Conservation (phyloP, 2,797 vertebrate genomes). For the Cynopterus sphinx region DNA sequence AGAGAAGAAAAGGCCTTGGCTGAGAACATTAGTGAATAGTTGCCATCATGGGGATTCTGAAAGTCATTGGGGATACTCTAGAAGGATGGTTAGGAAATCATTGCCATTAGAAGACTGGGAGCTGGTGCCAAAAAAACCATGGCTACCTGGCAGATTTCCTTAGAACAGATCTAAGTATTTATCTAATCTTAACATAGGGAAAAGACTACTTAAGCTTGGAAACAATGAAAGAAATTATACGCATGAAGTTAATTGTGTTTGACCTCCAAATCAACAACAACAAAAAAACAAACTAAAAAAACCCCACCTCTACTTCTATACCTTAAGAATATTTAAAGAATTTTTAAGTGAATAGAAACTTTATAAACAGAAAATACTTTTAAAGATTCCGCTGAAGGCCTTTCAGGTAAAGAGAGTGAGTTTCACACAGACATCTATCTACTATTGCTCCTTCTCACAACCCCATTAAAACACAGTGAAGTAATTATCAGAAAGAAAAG, state of each 20-base stretch:
- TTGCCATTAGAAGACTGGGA: not conserved
- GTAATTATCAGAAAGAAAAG: not conserved
- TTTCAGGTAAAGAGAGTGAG: not conserved
- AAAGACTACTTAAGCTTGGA: slow-evolving; percentile 27
- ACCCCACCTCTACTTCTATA: not conserved
- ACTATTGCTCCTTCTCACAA: not conserved
- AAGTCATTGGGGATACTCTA: not conserved
- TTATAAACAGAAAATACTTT: slow-evolving; percentile 26
- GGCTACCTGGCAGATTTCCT: not conserved
- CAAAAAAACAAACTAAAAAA: too few species aligned
- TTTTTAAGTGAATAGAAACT: slow-evolving; percentile 20
- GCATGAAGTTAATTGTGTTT: not conserved
- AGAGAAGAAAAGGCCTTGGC: not conserved
- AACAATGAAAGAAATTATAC: slow-evolving; percentile 28
- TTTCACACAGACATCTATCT: not conserved
- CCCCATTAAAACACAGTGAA: not conserved
- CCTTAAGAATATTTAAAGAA: slow-evolving; percentile 46
- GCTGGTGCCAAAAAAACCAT: not conserved
- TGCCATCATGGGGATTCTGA: not conserved
- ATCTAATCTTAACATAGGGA: not conserved
- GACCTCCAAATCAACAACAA: not conserved
- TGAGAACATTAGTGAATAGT: not conserved
- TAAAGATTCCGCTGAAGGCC: not conserved
- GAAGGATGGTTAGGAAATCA: not conserved
- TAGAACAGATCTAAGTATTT: not conserved